Base-by-base conservation (phyloP, 2,797 vertebrate genomes). In the Astyanax mexicanus region DNA sequence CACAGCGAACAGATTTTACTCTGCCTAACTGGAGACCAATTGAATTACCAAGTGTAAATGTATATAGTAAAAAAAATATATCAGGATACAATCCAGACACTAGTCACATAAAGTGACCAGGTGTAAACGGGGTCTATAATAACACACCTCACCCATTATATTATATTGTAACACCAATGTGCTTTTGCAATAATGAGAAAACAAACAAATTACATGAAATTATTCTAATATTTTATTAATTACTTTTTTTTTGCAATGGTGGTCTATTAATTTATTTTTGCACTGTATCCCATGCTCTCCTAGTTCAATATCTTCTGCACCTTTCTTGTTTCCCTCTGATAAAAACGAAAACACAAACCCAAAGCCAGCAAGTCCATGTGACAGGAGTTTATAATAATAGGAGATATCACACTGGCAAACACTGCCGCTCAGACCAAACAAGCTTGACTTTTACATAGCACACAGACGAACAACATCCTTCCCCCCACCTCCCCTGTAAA, bases 401-500 rank as follows among this genome's bases (percentile, higher is more conserved):
- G 35, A n/a, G 57, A 35, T 60, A 60, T 40, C 12, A 6, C 60
- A 25, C 19, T 17, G n/a, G 38, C 12, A 62, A 62, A 62, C 60
- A 42, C 21, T 10, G 37, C 19, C 19, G 38, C 60, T 62, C 60
- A 42, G 60, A 40, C 35, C 38, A 62, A 62, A 62, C 58, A 38
- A 29, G 25, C 17, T 25, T 54, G 51, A 27, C 51, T 54, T 54
- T 54, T 54, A 25, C 11, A 23, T 54, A 49, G 47, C 3, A 49
- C 19, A 2, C 21, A 11, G 19, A 23, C 75, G 78, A 81, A 85
- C 74, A 80, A 82, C 44, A 73, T 45, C 29, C 29, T 27, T 7
- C 25, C 11, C 25, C 7, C 17, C 49, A 27, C 23, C 52, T 21
- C 13, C n/a, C 15, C 13, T 19, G n/a, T 7, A 37, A 3, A 6